Conservation (phyloP, 2,797 vertebrate genomes). For the Remorina albescens region DNA sequence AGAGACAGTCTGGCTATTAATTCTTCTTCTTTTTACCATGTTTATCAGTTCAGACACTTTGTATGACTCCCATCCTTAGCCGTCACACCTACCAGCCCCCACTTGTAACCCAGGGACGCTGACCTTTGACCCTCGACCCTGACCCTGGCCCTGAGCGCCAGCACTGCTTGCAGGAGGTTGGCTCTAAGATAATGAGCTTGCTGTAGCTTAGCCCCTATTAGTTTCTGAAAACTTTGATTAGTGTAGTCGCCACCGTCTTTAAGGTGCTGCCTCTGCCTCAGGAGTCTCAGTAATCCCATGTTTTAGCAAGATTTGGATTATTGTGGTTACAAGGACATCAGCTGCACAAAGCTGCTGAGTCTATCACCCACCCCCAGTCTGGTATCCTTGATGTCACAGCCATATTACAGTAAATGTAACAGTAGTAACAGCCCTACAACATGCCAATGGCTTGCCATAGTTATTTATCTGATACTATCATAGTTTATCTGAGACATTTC, state of each 20-base stretch:
- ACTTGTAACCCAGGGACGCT: conserved; percentile 46
- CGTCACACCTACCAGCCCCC: conserved; percentile 32
- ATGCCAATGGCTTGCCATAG: no score
- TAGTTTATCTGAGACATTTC: no score
- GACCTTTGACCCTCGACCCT: conserved; percentile 56
- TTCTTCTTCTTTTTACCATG: conserved; percentile 42
- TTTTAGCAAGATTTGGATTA: conserved; percentile 42
- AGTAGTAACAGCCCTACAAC: no score
- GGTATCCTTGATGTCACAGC: no score
- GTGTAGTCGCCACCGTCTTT: conserved; percentile 39
- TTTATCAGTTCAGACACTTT: conserved; percentile 62
- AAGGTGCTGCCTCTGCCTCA: conserved; percentile 30
- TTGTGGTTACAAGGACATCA: conserved; percentile 27
- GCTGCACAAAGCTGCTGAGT: conserved; percentile 18
- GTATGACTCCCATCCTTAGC: conserved; percentile 52
- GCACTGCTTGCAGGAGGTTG: conserved; percentile 31
- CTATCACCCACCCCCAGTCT: background rate
- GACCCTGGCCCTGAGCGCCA: conserved; percentile 34
- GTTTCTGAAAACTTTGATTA: conserved; percentile 46
- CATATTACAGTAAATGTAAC: no score
- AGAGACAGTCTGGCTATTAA: conserved; percentile 27
- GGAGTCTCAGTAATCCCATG: conserved; percentile 48
- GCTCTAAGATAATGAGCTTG: conserved; percentile 67
- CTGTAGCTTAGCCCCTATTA: conserved; percentile 31
- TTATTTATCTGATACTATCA: no score